These are phyloP conservation scores for Cartodere bifasciata DNA, from an alignment of 2,888 invertebrate species.

Conservation along the genomic window DNA sequence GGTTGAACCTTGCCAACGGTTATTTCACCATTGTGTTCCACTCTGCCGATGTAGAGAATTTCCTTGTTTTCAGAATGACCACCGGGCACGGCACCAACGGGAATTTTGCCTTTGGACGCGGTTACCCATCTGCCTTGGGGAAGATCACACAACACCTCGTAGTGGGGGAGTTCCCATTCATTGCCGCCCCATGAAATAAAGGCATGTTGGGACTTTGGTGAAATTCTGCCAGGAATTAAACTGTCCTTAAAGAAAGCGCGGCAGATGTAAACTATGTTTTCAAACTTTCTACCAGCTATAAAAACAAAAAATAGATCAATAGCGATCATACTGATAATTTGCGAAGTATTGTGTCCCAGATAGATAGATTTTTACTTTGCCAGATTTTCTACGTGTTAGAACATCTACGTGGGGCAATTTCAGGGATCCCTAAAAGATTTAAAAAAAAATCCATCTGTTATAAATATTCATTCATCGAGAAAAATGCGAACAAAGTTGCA, in stretches of 20 bases:
- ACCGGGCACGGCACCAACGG: constrained; percentile 56
- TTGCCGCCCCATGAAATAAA: constrained; percentile 69
- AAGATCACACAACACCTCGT: constrained; percentile 45
- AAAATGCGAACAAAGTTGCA: no score
- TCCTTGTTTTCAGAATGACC: constrained; percentile 67
- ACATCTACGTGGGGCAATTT: no score
- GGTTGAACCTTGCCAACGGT: constrained; percentile 77
- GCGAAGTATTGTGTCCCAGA: no score
- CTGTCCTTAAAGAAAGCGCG: constrained; percentile 59
- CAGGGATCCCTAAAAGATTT: no score
- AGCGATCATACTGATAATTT: no score
- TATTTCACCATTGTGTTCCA: constrained; percentile 60
- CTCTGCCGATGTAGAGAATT: constrained; percentile 64
- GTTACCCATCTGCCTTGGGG: constrained; percentile 31
- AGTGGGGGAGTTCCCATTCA: constrained; percentile 52
- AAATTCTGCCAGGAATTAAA: constrained; percentile 67
- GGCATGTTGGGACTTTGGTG: constrained; percentile 50
- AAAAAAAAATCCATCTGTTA: no score
- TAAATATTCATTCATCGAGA: no score
- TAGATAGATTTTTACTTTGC: no score
- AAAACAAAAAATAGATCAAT: no score
- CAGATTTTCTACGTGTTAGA: no score
- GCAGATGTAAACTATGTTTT: constrained; percentile 51
- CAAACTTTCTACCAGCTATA: constrained; percentile 45
- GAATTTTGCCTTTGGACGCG: constrained; percentile 43